These are phyloP conservation scores for Tapera naevia DNA, from an alignment of 2,797 vertebrate species.

Conservation along the genomic window DNA sequence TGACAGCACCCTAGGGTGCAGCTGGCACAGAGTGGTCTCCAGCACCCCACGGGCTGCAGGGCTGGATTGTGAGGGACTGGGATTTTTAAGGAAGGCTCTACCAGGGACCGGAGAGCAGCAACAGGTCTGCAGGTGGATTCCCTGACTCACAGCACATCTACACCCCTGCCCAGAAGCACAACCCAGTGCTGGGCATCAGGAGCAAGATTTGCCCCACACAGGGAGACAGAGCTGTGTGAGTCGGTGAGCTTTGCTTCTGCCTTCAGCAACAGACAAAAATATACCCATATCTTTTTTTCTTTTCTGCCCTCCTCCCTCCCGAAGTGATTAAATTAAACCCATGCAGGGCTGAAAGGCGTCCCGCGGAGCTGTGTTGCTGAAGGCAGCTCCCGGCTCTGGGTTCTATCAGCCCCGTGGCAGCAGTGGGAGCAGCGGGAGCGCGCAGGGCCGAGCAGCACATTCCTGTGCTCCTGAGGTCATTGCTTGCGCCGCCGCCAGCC, in stretches of 20 bases:
- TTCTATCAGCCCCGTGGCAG: slow-evolving; percentile 3
- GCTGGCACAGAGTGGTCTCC: neutral
- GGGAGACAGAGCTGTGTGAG: rapidly evolving
- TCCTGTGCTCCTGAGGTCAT: slow-evolving; percentile 49
- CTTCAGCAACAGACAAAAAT: slow-evolving; percentile 38
- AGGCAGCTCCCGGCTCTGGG: slow-evolving; percentile 29
- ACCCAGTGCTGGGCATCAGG: neutral
- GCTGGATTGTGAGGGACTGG: rapidly evolving
- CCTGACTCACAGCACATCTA: rapidly evolving
- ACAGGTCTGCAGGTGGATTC: neutral
- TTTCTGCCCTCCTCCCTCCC: neutral
- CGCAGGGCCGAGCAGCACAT: neutral
- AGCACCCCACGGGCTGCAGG: neutral
- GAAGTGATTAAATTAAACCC: slow-evolving; percentile 7
- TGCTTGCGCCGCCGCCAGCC: neutral
- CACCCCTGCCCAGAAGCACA: neutral
- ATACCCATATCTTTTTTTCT: neutral
- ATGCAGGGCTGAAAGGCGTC: slow-evolving; percentile 9
- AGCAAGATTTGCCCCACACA: rapidly evolving
- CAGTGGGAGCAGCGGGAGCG: neutral
- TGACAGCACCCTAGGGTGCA: neutral
- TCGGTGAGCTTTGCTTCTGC: neutral
- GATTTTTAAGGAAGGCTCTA: neutral
- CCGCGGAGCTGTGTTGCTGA: neutral
- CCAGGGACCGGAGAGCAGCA: neutral